These are phyloP conservation scores for Tetramorium bicarinatum DNA, from an alignment of 2,888 invertebrate genomes.

Conservation along the genomic window DNA sequence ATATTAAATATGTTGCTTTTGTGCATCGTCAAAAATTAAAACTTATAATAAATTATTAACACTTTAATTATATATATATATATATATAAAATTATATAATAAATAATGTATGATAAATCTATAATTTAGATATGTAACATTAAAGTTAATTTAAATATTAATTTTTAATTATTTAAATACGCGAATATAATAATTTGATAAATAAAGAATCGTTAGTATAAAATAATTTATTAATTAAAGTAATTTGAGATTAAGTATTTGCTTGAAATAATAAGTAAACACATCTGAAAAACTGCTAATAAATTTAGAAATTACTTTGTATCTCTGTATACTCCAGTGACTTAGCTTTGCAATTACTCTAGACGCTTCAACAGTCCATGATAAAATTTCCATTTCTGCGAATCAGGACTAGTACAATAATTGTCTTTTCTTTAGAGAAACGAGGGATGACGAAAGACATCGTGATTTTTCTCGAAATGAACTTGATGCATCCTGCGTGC, in stretches of 20 bases:
- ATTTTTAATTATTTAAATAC: not conserved
- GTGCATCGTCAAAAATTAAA: not conserved
- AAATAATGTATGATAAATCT: not conserved
- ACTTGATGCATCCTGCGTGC: no score
- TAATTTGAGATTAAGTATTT: slow-evolving; percentile 8
- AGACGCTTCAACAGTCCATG: not conserved
- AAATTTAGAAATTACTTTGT: not conserved
- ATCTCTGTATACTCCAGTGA: not conserved
- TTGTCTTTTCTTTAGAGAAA: slow-evolving; percentile 1
- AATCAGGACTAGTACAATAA: not conserved
- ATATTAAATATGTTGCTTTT: not conserved
- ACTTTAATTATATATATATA: not conserved
- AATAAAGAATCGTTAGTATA: not conserved
- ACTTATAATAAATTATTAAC: not conserved
- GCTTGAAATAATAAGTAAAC: not conserved
- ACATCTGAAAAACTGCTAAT: not conserved
- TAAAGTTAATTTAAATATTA: not conserved
- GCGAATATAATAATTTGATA: not conserved
- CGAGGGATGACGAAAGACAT: not conserved
- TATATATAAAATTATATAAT: not conserved
- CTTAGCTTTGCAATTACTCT: slow-evolving; percentile 4
- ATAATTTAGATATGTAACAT: not conserved
- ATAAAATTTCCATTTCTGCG: not conserved
- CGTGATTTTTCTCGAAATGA: not conserved
- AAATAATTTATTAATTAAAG: not conserved